Percentiles rank a stretch among this genome's conserved stretches.
These are phyloP conservation scores for Acrocephalus arundinaceus DNA, from an alignment of 2,113 vertebrate species.

Conservation along the genomic window DNA sequence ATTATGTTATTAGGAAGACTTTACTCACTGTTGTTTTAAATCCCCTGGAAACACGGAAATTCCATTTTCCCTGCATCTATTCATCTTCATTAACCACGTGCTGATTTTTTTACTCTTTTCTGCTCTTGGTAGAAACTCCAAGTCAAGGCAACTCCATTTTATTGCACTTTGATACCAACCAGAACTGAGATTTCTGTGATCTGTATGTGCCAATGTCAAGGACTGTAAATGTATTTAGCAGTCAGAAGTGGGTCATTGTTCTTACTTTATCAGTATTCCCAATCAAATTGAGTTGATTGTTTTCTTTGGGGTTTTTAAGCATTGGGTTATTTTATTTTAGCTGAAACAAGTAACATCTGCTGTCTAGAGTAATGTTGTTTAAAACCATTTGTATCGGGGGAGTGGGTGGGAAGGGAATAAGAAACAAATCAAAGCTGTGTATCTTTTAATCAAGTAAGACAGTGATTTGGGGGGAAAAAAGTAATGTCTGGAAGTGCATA, in stretches of 20 bases:
- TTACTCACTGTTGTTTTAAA: conserved; percentile 45
- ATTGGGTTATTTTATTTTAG: not conserved
- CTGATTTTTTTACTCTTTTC: conserved; percentile 34
- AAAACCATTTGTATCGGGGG: not conserved
- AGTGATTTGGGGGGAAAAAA: not conserved
- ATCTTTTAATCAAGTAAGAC: not conserved
- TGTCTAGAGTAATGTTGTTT: not conserved
- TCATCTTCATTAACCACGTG: conserved; percentile 42
- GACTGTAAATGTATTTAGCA: not conserved
- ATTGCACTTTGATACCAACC: not conserved
- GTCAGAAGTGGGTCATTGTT: not conserved
- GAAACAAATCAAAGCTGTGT: not conserved
- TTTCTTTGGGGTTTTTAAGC: not conserved
- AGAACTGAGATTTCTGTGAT: not conserved
- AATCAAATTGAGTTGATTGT: not conserved
- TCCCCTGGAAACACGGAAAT: conserved; percentile 24
- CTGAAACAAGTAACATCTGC: not conserved
- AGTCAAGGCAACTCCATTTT: not conserved
- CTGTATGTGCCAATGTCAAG: not conserved
- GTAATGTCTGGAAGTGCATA: not conserved
- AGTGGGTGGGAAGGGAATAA: not conserved
- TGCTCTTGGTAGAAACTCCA: not conserved
- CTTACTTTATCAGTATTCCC: not conserved
- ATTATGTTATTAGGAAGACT: conserved; percentile 20
- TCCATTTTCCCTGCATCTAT: conserved; percentile 18